Base-by-base conservation (phyloP, 30 jellyfish, hydroid and myxozoan genomes). In the Hydra vulgaris region DNA sequence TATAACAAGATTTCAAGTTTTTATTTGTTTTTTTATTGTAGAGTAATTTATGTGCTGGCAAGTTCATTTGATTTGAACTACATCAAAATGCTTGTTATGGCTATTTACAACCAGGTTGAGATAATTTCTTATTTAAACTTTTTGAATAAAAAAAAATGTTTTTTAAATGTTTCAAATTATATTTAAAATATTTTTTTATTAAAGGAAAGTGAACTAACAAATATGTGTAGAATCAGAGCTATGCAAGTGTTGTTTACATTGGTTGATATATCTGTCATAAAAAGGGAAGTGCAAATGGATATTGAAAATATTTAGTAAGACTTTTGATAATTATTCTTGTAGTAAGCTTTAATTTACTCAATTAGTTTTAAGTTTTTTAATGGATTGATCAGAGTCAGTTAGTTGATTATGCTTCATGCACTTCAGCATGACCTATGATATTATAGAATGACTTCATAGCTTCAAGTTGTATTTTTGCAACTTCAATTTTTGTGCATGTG, bases 201-300 rank as follows among this genome's bases (percentile, higher is more conserved):
- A n/a, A n/a, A 27, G 7, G 83, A 53, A 7, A 67, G 56, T 22
- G 66, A 84, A 17, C 77, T 82, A 5, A 86, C 94, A 15, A 70
- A 91, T 73, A 74, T 72, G 7, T 82, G 89, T 81, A 72, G 89
- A 54, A 87, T 91, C 15, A 74, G 97, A 20, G 94, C 97, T 7
- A 26, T 91, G 54, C 97, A 91, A 82, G 97, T 94, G 20, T 72
- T 91, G 79, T 91, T 91, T 80, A 81, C 96, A 17, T 73, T 91
- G 80, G 96, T 80, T 15, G 89, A 95, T 53, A 73, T 82, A 27
- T 55, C 75, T 70, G 71, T 26, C 55, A 91, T 91, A 12, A 88
- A 91, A 70, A 80, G 77, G 21, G 82, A 76, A 15, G 68, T 86
- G n/a, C 79, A 73, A 27, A 71, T 54, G 54, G 87, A 67, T 26